Conservation (phyloP, 1,140 invertebrate species). For the Ladona fulva region DNA sequence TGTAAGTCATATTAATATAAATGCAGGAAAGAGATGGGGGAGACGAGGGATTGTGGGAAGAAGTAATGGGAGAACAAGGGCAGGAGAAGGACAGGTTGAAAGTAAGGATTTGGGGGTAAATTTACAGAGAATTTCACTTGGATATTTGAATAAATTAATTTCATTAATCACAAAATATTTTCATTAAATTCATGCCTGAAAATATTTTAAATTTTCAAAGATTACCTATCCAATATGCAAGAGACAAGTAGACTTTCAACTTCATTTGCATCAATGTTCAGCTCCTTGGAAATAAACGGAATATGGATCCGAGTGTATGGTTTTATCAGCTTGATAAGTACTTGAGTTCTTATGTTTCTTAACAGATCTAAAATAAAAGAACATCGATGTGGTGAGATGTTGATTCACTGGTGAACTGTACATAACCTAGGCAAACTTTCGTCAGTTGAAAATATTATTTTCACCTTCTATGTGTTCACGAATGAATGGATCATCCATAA, state of each 20-base stretch:
- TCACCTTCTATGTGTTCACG: slow-evolving; percentile 93
- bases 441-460: not conserved
- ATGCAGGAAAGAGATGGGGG: too few relatives aligned
- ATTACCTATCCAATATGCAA: slow-evolving; percentile 91
- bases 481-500: slow-evolving; percentile 99
- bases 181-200: too few relatives aligned
- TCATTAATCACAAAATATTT: too few relatives aligned
- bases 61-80: too few relatives aligned
- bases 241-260: slow-evolving; percentile 97
- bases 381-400: not conserved
- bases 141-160: too few relatives aligned
- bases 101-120: too few relatives aligned
- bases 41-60: too few relatives aligned
- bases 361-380: slow-evolving; percentile 66
- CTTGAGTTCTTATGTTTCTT: slow-evolving; percentile 94
- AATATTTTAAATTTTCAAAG: not conserved
- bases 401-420: too few relatives aligned
- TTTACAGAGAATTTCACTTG: too few relatives aligned
- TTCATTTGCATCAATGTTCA: slow-evolving; percentile 93
- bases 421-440: too few relatives aligned
- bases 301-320: slow-evolving; percentile 98
- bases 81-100: too few relatives aligned
- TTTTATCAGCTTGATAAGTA: slow-evolving; percentile 94
- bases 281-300: slow-evolving; percentile 93
- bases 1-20: too few relatives aligned